Evolutionary conservation across 2,113 vertebrate species (phyloP).

Genomic region (Osmerus eperlanus): DNA sequence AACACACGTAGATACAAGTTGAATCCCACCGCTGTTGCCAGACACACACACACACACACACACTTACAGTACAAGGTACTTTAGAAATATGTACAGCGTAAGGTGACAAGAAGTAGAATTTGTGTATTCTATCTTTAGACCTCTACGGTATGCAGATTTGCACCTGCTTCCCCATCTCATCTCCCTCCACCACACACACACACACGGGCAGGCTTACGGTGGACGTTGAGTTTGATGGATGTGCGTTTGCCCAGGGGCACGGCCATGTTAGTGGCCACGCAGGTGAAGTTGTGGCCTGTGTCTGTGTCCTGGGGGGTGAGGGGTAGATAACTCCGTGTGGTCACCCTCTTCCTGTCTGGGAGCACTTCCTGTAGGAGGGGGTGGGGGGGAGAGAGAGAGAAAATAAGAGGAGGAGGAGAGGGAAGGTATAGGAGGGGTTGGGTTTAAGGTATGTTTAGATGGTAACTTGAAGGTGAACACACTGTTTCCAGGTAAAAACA

Average conservation of each 20-base stretch:
- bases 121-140: too few species aligned
- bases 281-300: conserved; percentile 83
- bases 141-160: too few species aligned
- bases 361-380: conserved; percentile 78
- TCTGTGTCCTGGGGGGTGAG: conserved; percentile 85
- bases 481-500: too few species aligned
- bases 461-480: too few species aligned
- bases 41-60: too few species aligned
- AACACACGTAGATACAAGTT: too few species aligned
- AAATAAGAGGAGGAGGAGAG: not conserved
- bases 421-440: not conserved
- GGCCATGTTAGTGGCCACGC: conserved; percentile 84
- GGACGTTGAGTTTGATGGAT: conserved; percentile 85
- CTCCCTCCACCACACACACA: not conserved
- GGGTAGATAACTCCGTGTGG: conserved; percentile 82
- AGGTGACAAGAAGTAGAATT: too few species aligned
- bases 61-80: too few species aligned
- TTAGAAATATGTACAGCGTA: too few species aligned
- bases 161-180: too few species aligned
- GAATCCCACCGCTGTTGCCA: too few species aligned
- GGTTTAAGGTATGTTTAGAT: too few species aligned
- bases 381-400: not conserved
- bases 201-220: conserved; percentile 75
- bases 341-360: conserved; percentile 86
- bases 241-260: conserved; percentile 82